Base-by-base conservation (phyloP, 2,797 vertebrate genomes). In the Sebastes itinus region DNA sequence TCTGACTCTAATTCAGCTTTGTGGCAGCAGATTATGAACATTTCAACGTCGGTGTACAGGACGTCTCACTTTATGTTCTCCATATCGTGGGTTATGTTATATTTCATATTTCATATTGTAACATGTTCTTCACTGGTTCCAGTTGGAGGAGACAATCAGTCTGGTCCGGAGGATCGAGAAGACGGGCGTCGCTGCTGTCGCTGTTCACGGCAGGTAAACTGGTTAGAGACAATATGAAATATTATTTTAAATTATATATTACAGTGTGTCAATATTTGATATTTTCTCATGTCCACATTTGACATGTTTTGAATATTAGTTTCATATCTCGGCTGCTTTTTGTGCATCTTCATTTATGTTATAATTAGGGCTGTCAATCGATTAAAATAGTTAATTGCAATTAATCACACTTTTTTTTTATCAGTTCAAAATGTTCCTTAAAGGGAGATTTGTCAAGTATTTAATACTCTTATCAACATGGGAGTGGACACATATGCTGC, bases 191-290 rank as follows among this genome's bases (percentile, higher is more conserved):
- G 91, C 98, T 7, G 98, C 98, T 2, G 93, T 99, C 61, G 97
- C 97, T 0, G 97, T 99, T 62, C 98, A 99, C 23, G 98, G 98
- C 92, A 98, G 98, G 98, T 99, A 91, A 94, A 84, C 20, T 1
- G 11, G 42, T 49, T 49, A 42, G 38, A 42, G 13, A 42, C 38
- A 16, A 42, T 42, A 16, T 42, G 38, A 42, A 42, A 11, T 42
- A 35, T 54, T 30, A 28, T 10, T 67, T 66, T 64, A 14, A 12
- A 59, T 54, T 56, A 60, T 62, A 62, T 60, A 18, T 30, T 3
- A 60, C 18, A 30, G 22, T 25, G 4, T 59, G 58, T 30, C 58
- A 5, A 25, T 64, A 42, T 25, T 63, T 23, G n/a, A 9, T 25
- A 13, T 7, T 35, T n/a, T n/a, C 5, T 69, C 20, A 14, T 2